Conservation (phyloP, 37 sponge, comb jelly and placozoan species). For the Tethya wilhelma region DNA sequence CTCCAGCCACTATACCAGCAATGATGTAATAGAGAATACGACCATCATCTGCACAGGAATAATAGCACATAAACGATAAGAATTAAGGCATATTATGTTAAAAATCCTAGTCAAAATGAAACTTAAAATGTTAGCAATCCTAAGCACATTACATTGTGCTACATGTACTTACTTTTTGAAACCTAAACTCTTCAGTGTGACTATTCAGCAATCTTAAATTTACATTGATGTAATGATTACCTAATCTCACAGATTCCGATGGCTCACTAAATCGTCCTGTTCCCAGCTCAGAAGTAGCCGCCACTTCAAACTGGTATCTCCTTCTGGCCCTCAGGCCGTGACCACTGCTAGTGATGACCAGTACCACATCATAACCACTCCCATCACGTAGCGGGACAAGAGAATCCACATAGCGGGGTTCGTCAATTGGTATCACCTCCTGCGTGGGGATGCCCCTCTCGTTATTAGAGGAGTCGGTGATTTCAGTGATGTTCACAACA, state of each 20-base stretch:
- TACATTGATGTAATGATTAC: too few species aligned
- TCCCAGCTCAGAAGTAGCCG: slow-evolving; percentile 11
- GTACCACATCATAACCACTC: not conserved
- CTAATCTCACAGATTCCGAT: not conserved
- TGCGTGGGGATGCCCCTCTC: too few species aligned
- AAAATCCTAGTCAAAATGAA: not conserved
- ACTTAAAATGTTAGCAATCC: too few species aligned
- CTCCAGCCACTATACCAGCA: slow-evolving; percentile 27
- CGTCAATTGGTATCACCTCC: too few species aligned
- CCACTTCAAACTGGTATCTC: slow-evolving; percentile 15
- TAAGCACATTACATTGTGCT: too few species aligned
- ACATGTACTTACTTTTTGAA: too few species aligned
- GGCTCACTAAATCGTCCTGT: slow-evolving; percentile 29
- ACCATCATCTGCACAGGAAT: slow-evolving; percentile 6
- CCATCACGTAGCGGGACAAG: not conserved
- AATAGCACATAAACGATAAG: not conserved
- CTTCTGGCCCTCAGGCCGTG: not conserved
- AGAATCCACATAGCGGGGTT: not conserved
- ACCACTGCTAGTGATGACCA: not conserved
- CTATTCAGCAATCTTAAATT: too few species aligned
- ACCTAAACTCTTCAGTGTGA: too few species aligned
- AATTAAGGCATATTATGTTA: not conserved
- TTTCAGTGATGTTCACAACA: not conserved
- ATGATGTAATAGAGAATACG: slow-evolving; percentile 18
- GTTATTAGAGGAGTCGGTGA: too few species aligned